These are phyloP conservation scores for Orchesellides sinensis DNA, from an alignment of 2,888 invertebrate genomes.

Conservation along the genomic window DNA sequence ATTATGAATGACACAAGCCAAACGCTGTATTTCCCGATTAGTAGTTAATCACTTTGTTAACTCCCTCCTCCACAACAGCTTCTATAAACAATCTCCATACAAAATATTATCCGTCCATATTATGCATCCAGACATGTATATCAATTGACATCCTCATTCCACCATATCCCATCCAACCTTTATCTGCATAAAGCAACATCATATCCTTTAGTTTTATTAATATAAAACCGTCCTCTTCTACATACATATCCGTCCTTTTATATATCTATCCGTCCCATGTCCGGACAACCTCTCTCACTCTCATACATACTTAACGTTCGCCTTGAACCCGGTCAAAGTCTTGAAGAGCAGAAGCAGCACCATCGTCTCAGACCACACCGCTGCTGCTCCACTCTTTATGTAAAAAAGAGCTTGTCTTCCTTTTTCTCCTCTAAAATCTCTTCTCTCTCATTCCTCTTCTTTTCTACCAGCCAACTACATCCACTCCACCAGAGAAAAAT, in stretches of 20 bases:
- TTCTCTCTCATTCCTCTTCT: background rate
- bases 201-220: background rate
- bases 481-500: background rate
- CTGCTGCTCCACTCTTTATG: too few relatives aligned
- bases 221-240: background rate
- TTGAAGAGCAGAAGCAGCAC: constrained; percentile 7
- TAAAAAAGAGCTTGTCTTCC: constrained; percentile 3
- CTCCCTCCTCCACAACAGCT: too few relatives aligned
- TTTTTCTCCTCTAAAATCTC: constrained; percentile 10
- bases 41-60: too few relatives aligned
- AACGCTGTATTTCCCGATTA: too few relatives aligned
- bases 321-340: constrained; percentile 63
- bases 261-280: constrained; percentile 6
- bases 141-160: background rate
- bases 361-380: background rate
- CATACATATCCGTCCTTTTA: constrained; percentile 1
- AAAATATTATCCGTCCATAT: too few relatives aligned
- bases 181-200: background rate
- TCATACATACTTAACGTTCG: constrained; percentile 43
- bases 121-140: too few relatives aligned
- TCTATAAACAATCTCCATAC: too few relatives aligned
- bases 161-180: too few relatives aligned
- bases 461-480: background rate
- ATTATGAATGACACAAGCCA: too few relatives aligned
- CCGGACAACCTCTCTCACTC: too few relatives aligned